Base-by-base conservation (phyloP, 1,140 invertebrate genomes). In the Drosophila rhopaloa region DNA sequence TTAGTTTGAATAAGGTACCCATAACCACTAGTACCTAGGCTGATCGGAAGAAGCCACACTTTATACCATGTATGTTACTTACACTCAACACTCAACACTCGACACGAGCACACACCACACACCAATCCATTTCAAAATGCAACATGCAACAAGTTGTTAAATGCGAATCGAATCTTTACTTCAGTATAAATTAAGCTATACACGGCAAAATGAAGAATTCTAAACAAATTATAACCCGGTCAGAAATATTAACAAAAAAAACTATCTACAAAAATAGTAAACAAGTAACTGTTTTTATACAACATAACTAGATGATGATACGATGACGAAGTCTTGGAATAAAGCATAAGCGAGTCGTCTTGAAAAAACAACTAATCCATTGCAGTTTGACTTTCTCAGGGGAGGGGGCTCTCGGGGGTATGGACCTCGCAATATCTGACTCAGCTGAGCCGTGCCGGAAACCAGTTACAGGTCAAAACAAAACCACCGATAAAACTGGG, bases 311-410 rank as follows among this genome's bases (percentile, higher is more conserved):
- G 59, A 88, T 83, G 77, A 89, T 84, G 76, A 77, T 63, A 71
- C 37, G 53, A 88, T 83, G 79, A 71, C 68, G 85, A 89, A 78
- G 77, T 84, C 84, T 89, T 88, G 51, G 59, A 89, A 89, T 84
- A 89, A 89, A 89, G 61, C 55, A 84, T 32, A 75, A 58, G 60
- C 50, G 54, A 88, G 84, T 88, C 84, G 84, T 90, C 84, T 81
- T 71, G 32, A 74, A 68, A 72, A 47, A 58, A 60, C 53, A 14
- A 56, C 19, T 43, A 13, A 59, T 14, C 9, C 3, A 10, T 1
- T 35, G 29, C 7, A 53, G 44, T 81, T 60, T 77, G 10, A 62
- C 44, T 85, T 43, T 48, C 38, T 16, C 13, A 29, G 24, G 61
- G 41, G 47, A 41, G 9, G 48, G 27, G 48, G 24, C 5, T 14